These are phyloP conservation scores for Philopotamus ludificatus DNA, from an alignment of 1,140 invertebrate genomes.

Conservation along the genomic window DNA sequence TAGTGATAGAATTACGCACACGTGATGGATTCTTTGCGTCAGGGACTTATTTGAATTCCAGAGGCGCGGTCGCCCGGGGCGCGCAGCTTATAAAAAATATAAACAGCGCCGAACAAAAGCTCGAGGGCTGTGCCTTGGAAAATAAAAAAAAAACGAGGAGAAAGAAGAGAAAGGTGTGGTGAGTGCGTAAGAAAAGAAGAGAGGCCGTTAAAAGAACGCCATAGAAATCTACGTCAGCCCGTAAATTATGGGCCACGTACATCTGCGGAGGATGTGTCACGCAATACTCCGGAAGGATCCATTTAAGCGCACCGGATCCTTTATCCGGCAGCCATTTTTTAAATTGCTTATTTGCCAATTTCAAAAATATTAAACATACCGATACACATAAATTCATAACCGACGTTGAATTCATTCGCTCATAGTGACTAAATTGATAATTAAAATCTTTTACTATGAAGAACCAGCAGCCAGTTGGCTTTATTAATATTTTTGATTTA, in stretches of 20 bases:
- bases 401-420: too few species aligned
- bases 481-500: too few species aligned
- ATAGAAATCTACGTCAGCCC: conserved; percentile 23
- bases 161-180: background rate
- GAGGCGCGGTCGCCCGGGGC: conserved; percentile 15
- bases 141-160: too few species aligned
- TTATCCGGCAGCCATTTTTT: background rate
- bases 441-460: too few species aligned
- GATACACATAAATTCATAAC: too few species aligned
- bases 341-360: too few species aligned
- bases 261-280: conserved; percentile 13
- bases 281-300: conserved; percentile 13
- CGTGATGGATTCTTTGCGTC: conserved; percentile 38
- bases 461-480: too few species aligned
- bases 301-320: background rate
- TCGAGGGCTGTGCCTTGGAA: background rate
- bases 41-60: conserved; percentile 41
- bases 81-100: conserved; percentile 26
- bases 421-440: too few species aligned
- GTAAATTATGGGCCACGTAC: conserved; percentile 27
- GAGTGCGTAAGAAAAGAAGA: background rate
- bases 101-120: conserved; percentile 16
- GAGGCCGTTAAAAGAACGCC: background rate
- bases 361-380: too few species aligned
- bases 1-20: conserved; percentile 39